Percentiles rank a stretch among this genome's conserved stretches.
Evolutionary conservation across 1,140 invertebrate genomes (phyloP).

Genomic region (Orchestia grillus): DNA sequence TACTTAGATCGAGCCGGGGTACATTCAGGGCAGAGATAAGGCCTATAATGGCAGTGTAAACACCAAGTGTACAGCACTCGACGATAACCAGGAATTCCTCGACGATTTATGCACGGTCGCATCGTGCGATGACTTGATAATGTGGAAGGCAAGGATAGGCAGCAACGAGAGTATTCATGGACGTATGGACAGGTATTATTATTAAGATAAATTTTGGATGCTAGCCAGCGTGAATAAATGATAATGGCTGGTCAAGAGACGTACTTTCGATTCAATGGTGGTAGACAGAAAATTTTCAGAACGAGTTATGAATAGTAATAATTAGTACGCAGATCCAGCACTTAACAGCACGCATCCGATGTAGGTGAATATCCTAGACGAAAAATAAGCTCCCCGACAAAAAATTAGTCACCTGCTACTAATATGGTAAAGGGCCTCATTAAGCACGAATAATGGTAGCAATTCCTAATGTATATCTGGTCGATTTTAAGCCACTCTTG

Average conservation of each 20-base stretch:
- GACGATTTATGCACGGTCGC: slow-evolving; percentile 4
- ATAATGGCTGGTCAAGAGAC: background rate
- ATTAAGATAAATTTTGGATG: background rate
- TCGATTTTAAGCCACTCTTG: too few relatives aligned
- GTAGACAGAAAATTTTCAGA: too few relatives aligned
- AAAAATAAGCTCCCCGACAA: too few relatives aligned
- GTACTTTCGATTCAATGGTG: too few relatives aligned
- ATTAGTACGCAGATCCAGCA: too few relatives aligned
- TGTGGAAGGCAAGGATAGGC: background rate
- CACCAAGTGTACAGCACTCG: background rate
- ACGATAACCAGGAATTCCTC: slow-evolving; percentile 20
- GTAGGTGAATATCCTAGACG: too few relatives aligned
- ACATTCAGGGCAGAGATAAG: slow-evolving; percentile 14
- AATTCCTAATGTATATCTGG: too few relatives aligned
- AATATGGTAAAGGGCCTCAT: too few relatives aligned
- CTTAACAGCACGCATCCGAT: too few relatives aligned
- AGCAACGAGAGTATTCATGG: background rate
- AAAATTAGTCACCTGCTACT: too few relatives aligned
- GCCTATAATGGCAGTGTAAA: slow-evolving; percentile 25
- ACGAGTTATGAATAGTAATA: too few relatives aligned
- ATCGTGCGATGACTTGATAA: background rate
- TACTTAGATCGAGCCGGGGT: background rate
- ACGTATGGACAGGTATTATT: background rate
- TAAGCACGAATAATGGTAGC: too few relatives aligned
- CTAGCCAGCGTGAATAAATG: background rate